Percentiles rank a stretch among this genome's conserved stretches.
Conservation (phyloP, 1,140 invertebrate species). For the Leptinotarsa lineolata region DNA sequence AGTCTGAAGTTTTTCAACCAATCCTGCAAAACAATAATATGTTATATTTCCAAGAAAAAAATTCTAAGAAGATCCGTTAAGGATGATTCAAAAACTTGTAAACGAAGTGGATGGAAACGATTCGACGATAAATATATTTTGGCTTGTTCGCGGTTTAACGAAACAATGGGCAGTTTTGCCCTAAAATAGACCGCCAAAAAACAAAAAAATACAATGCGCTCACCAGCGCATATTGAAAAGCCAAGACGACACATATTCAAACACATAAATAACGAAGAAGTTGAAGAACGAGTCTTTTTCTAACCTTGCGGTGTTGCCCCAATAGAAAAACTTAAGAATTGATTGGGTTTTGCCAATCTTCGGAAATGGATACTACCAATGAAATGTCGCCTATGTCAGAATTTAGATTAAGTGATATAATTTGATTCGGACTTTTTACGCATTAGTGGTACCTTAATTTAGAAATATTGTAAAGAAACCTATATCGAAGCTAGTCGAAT, state of each 20-base stretch:
- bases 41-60: no score
- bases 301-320: not conserved
- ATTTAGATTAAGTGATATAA: not conserved
- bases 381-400: not conserved
- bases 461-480: no score
- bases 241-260: not conserved
- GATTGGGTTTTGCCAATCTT: not conserved
- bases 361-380: not conserved
- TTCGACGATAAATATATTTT: not conserved
- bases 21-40: no score
- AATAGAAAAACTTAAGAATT: not conserved
- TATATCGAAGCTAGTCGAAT: no score
- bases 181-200: not conserved
- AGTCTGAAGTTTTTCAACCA: no score
- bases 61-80: no score
- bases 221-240: not conserved
- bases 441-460: no score
- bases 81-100: no score
- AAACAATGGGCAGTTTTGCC: not conserved
- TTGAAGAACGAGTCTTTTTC: not conserved
- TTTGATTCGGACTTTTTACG: no score
- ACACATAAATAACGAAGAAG: constrained; percentile 2
- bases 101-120: not conserved
- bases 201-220: not conserved
- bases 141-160: no score